Evolutionary conservation across 2,797 vertebrate genomes (phyloP).

Genomic region (Pogoniulus pusillus): DNA sequence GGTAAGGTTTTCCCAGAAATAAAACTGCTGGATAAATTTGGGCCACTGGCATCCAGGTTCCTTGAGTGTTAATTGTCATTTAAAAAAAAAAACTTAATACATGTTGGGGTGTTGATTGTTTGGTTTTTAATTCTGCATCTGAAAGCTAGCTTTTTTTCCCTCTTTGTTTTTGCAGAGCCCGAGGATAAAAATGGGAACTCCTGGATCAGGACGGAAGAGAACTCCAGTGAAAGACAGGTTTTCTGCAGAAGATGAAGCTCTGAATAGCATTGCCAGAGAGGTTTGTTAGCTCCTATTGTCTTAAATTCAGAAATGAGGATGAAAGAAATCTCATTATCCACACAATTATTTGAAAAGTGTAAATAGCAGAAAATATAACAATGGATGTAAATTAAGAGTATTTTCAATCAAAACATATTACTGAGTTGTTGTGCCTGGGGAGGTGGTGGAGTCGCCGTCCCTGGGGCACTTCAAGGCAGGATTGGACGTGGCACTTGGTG

Average conservation of each 20-base stretch:
- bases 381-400: not conserved
- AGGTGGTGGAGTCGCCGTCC: too few relatives aligned
- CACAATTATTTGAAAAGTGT: not conserved
- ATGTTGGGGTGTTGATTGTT: not conserved
- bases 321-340: not conserved
- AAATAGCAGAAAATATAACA: not conserved
- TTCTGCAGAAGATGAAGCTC: constrained; percentile 96
- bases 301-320: not conserved
- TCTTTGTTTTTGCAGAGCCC: constrained; percentile 12
- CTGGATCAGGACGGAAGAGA: constrained; percentile 94
- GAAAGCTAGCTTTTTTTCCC: constrained; percentile 25
- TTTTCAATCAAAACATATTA: not conserved
- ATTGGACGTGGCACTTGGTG: too few relatives aligned
- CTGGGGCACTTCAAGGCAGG: too few relatives aligned
- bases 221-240: constrained; percentile 95
- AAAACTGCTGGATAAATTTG: not conserved
- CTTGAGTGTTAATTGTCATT: not conserved
- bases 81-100: not conserved
- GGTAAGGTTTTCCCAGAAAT: not conserved
- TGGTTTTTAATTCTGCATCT: constrained; percentile 42
- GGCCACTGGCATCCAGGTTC: not conserved
- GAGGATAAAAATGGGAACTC: constrained; percentile 89
- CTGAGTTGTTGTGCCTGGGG: too few relatives aligned
- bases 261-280: constrained; percentile 96
- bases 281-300: constrained; percentile 74